Conservation (phyloP, 2,888 invertebrate genomes). For the Platynereis dumerilii region DNA sequence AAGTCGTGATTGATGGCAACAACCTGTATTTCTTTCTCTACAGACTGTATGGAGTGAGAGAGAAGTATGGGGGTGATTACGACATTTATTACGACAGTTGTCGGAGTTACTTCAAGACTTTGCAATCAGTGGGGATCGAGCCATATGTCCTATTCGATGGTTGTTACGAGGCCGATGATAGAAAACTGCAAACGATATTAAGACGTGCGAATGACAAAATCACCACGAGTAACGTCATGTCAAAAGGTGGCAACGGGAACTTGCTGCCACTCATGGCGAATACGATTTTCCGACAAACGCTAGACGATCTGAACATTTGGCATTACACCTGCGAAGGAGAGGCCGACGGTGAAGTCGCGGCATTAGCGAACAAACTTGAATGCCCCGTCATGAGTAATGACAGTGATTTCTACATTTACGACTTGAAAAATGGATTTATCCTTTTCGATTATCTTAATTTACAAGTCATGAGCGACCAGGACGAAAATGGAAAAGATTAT, state of each 20-base stretch:
- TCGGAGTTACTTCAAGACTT: slow-evolving; percentile 44
- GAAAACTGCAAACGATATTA: slow-evolving; percentile 54
- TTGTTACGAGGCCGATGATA: slow-evolving; percentile 53
- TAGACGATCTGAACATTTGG: slow-evolving; percentile 72
- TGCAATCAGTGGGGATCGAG: slow-evolving; percentile 48
- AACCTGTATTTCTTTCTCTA: slow-evolving; percentile 59
- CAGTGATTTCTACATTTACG: slow-evolving; percentile 92
- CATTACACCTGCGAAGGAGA: slow-evolving; percentile 83
- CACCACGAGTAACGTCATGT: slow-evolving; percentile 34
- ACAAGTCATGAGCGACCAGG: slow-evolving; percentile 1
- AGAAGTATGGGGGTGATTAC: slow-evolving; percentile 61
- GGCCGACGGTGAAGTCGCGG: slow-evolving; percentile 87
- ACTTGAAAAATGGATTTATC: slow-evolving; percentile 76
- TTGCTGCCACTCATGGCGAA: slow-evolving; percentile 79
- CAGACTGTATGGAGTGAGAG: slow-evolving; percentile 45
- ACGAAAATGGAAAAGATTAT: slow-evolving; percentile 11
- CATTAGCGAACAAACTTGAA: slow-evolving; percentile 76
- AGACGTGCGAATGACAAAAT: slow-evolving; percentile 49
- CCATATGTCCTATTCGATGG: slow-evolving; percentile 62
- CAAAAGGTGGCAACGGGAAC: slow-evolving; percentile 22
- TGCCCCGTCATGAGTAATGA: slow-evolving; percentile 92
- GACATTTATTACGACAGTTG: slow-evolving; percentile 46
- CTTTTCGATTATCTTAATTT: slow-evolving; percentile 69
- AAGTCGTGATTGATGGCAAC: slow-evolving; percentile 61
- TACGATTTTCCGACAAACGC: slow-evolving; percentile 77